Base-by-base conservation (phyloP, 2,797 vertebrate species). In the Manis crassicaudata region DNA sequence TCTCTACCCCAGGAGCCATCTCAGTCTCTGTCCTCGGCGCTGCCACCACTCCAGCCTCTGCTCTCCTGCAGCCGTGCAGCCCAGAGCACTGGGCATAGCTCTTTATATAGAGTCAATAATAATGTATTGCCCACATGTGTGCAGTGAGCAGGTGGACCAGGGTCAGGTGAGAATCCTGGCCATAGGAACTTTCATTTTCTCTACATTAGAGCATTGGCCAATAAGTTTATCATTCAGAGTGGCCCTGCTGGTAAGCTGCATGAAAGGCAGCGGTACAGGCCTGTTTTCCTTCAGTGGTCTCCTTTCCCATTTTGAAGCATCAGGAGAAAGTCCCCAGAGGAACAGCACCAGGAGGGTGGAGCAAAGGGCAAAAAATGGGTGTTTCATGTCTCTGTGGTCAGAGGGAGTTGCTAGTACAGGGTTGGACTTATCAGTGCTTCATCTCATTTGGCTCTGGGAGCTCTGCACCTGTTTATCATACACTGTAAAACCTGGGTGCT, bases 351-450 rank as follows among this genome's bases (percentile, higher is more conserved):
- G 16, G 35, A 50, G 56, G 35, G 68, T 56, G 25, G 77, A n/a
- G 21, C 5, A 25, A 67, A 60, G 89, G 77, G 43, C 40, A 18
- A 43, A 46, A 25, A 32, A 25, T 11, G 37, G 54, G 2, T 5
- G 20, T 50, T 46, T 89, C 75, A 32, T 14, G 37, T 23, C 35
- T 73, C 85, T 16, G 29, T 54, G 52, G 35, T 50, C 6, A 2
- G 65, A 35, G 37, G 50, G 5, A 1, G 2, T 12, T 20, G 82
- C 60, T 29, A 23, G 77, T 4, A 43, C 65, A 7, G 32, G 46
- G 5, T 23, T 0, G 3, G 17, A 3, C 40, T 68, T 12, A 12
- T 67, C 52, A 4, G 0, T 14, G 9, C 32, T 29, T 4, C 1
- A 23, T 2, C 4, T 76, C 6, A 1, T 46, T 77, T 9, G 35